Base-by-base conservation (phyloP, 2,888 invertebrate genomes). In the Synergus japonicus region DNA sequence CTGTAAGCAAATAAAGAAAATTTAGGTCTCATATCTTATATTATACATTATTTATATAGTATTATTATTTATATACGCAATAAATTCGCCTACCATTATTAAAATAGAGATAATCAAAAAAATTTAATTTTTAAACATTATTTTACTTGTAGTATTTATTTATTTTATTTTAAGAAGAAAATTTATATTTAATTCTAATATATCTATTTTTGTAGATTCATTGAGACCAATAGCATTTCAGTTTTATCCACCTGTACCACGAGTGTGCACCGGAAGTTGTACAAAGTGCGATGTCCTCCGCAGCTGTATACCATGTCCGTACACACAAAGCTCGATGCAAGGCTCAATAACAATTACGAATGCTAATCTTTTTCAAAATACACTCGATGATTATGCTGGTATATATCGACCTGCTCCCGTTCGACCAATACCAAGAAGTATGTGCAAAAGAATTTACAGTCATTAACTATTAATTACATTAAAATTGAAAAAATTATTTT, bases 341-440 rank as follows among this genome's bases (percentile, higher is more conserved):
- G 37, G 5, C 9, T 76, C 80, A 9, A 85, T 84, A 64, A 65
- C 79, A 0, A 58, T 79, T 78, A 12, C 79, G 46, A 65, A 82
- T 29, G 67, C 69, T 12, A 64, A 54, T 63, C 60, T 76, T 82
- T 80, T 82, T 82, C 77, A 81, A 22, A 77, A 80, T 81, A 44
- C 86, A 4, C 77, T 87, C 49, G 88, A 89, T 15, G 87, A 82
- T 83, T 86, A 87, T 78, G 84, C 85, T n/a, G 88, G 81, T 73
- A 80, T 90, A 9, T 88, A 88, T 78, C 87, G 89, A 46, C 87
- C 91, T 0, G 81, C 87, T 7, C 89, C 91, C 0, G 78, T 91
- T 46, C 87, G 90, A 78, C 89, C 90, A 13, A 79, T 89, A 2
- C 86, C 88, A n/a, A 85, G 89, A 84, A 87, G 91, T 92, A 81